phyloP scores from a whole-genome alignment of 2,113 vertebrate species.

The Nibea coibor region DNA sequence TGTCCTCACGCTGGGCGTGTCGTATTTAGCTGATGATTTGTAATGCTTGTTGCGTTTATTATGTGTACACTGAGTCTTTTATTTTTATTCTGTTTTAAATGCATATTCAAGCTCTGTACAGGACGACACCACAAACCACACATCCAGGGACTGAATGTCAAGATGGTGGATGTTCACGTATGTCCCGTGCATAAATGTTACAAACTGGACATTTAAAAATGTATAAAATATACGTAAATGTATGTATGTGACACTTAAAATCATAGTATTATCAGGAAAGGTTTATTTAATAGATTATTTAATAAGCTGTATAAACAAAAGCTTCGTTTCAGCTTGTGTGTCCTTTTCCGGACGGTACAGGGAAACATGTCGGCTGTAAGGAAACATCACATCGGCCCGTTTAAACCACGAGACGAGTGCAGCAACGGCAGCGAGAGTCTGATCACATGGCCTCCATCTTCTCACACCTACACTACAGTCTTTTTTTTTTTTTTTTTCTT shows the following conservation, averaged over 20 bases:
- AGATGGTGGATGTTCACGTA: no score
- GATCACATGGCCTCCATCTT: conserved; percentile 2
- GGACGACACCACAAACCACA: no score
- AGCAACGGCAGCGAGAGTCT: not conserved
- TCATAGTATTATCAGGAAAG: no score
- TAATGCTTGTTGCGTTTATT: not conserved
- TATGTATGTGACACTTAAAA: no score
- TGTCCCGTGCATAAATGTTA: no score
- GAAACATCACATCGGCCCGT: conserved; percentile 33
- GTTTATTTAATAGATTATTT: no score
- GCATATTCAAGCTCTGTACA: not conserved
- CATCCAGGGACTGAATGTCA: no score
- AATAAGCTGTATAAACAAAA: no score
- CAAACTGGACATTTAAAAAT: no score
- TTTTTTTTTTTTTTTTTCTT: not conserved
- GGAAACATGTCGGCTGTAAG: conserved; percentile 30
- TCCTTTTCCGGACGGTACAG: not conserved
- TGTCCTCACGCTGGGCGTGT: no score
- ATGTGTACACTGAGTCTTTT: no score
- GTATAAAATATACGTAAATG: no score
- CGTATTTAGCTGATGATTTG: not conserved
- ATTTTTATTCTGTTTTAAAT: not conserved
- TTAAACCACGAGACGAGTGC: conserved; percentile 37
- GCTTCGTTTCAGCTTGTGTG: not conserved
- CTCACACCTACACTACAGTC: not conserved